Evolutionary conservation across 1,140 invertebrate genomes (phyloP), one percentile per base, ranked within the genome.

Genomic region (Megathymus violae): DNA sequence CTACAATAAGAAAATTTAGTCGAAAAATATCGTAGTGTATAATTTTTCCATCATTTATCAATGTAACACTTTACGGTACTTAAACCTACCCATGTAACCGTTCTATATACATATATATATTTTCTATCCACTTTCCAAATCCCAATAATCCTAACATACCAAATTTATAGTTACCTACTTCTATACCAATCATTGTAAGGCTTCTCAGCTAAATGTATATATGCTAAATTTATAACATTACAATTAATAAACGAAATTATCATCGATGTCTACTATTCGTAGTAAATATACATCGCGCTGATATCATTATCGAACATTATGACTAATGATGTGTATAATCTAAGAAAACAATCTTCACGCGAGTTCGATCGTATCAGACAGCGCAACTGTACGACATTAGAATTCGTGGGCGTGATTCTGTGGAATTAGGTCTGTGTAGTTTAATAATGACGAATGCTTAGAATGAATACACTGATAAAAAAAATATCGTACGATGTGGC

Each of bases 401-500:
- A n/a, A 14, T 16, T 9, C 10, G 46, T 38, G 25, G 52, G 22
- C n/a, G 34, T 25, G n/a, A 51, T 51, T 11, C 31, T 17, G 31
- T 11, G 15, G 9, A 17, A 31, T 7, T 48, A 48, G 36, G 11
- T 47, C 11, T 13, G 11, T 51, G n/a, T n/a, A n/a, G n/a, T 31
- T 22, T 15, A 52, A 41, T 11, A 13, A 27, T 54, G 51, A 56
- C 22, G 40, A 56, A 56, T 43, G 11, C 22, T 44, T 27, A 34
- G 22, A 3, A 16, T 13, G 27, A 25, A n/a, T 7, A 44, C 19
- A 36, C 10, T 11, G 10, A 36, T 36, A n/a, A 25, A 54, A 31
- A 54, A 76, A 81, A 82, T 62, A 86, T 86, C 83, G 76, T 86
- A 80, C 80, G 85, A 88, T 82, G 34, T 77, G 47, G 54, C 82